Base-by-base conservation (phyloP, 2,113 vertebrate species). In the Vicugna pacos region DNA sequence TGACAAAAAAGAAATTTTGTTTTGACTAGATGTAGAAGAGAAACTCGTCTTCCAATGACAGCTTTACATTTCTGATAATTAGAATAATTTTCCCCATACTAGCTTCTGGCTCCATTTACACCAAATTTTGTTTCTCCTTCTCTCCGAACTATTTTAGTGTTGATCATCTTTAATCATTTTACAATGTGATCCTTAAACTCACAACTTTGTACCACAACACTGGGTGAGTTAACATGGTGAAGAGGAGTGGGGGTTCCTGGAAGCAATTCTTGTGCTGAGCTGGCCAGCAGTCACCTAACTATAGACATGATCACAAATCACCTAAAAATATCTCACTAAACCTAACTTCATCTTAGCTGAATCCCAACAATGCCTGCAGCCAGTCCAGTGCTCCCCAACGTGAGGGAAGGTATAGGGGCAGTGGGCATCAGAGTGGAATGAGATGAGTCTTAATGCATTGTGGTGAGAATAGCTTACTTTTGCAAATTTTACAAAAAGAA, bases 201-300 rank as follows among this genome's bases (percentile, higher is more conserved):
- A 50, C 10, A 20, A 8, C 3, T 56, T 79, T 67, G 38, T 80
- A 10, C 22, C 30, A 30, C 42, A 50, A 48, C 30, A 16, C 32
- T 69, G 65, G 13, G 12, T 60, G 17, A 22, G n/a, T 48, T 1
- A 17, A 4, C 14, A 46, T 7, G 20, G 12, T 12, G 7, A 86
- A 20, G 0, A 46, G 32, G 16, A 58, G 38, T 0, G 1, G 3
- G 10, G 12, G 4, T 50, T 94, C 20, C 14, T 81, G 1, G 30
- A 19, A 52, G 38, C 30, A 3, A 32, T 38, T 58, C 7, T 35
- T 76, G 19, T 11, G 28, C 54, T 58, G 28, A 60, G 7, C 12
- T 54, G 50, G n/a, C 14, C 19, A 72, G 10, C 3, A 20, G 16
- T 75, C 35, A 20, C n/a, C 32, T 54, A 26, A 30, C 62, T 46